Evolutionary conservation across 2,888 invertebrate genomes (phyloP).

Genomic region (Andrena minutula): DNA sequence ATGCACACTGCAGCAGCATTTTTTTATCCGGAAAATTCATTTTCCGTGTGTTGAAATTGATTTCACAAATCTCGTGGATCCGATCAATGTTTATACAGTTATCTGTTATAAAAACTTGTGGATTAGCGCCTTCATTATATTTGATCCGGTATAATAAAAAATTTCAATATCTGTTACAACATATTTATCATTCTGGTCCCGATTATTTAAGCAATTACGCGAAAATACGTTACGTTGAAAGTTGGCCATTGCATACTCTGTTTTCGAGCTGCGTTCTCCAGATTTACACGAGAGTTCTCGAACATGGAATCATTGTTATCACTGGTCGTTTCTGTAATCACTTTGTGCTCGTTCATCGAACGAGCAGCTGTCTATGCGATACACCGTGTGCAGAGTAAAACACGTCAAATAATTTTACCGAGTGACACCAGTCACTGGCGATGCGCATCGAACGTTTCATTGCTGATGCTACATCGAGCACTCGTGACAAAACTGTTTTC

Average conservation of each 20-base stretch:
- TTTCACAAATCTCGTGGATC: slow-evolving; percentile 6
- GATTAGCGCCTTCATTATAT: not conserved
- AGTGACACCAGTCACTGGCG: slow-evolving; percentile 54
- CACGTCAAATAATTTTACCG: slow-evolving; percentile 74
- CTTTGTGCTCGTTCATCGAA: slow-evolving; percentile 70
- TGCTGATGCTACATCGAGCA: slow-evolving; percentile 15
- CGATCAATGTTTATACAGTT: slow-evolving; percentile 26
- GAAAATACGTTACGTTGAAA: slow-evolving; percentile 4
- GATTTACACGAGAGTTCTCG: slow-evolving; percentile 51
- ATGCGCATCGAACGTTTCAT: slow-evolving; percentile 40
- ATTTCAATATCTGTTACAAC: not conserved
- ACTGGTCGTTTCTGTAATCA: slow-evolving; percentile 75
- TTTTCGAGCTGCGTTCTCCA: slow-evolving; percentile 43
- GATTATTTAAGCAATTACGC: not conserved
- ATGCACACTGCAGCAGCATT: slow-evolving; percentile 34
- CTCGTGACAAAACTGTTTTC: slow-evolving; percentile 41
- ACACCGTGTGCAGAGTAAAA: slow-evolving; percentile 67
- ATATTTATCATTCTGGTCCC: not conserved
- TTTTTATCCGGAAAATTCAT: slow-evolving; percentile 42
- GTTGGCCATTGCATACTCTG: not conserved
- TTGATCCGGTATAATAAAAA: not conserved
- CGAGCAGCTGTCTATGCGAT: slow-evolving; percentile 65
- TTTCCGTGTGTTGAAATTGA: slow-evolving; percentile 23
- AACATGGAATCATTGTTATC: slow-evolving; percentile 74
- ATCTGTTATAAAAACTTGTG: not conserved